phyloP scores from a whole-genome alignment of 2,888 invertebrate species.

The Odiellus spinosus region DNA sequence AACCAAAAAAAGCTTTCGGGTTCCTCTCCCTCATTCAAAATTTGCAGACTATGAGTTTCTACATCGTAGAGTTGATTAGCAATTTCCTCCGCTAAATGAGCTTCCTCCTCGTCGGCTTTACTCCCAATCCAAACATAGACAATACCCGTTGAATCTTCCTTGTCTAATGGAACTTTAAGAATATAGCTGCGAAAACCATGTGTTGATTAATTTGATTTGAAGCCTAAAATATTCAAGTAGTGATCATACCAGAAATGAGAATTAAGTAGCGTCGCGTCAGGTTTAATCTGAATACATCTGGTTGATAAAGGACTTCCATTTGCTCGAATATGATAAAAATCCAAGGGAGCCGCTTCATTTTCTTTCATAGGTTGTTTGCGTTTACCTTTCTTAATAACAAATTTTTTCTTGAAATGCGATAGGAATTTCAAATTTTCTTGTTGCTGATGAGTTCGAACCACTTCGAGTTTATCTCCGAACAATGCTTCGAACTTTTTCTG shows the following conservation, averaged over 20 bases:
- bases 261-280: conserved; percentile 69
- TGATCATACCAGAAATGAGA: conserved; percentile 71
- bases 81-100: conserved; percentile 70
- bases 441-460: conserved; percentile 85
- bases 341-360: conserved; percentile 39
- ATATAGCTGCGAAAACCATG: conserved; percentile 51
- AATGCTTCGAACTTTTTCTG: conserved; percentile 78
- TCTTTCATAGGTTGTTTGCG: conserved; percentile 35
- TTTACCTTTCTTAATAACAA: conserved; percentile 79
- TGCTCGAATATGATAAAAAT: conserved; percentile 86
- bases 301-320: conserved; percentile 91
- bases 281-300: conserved; percentile 51
- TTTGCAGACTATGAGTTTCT: conserved; percentile 44
- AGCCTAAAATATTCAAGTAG: not conserved
- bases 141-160: conserved; percentile 66
- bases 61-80: conserved; percentile 85
- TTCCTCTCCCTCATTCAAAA: conserved; percentile 82
- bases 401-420: conserved; percentile 87
- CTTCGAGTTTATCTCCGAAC: conserved; percentile 80
- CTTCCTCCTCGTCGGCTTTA: conserved; percentile 67
- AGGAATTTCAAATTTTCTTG: conserved; percentile 97
- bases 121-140: conserved; percentile 92
- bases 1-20: conserved; percentile 99
- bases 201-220: not conserved
- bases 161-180: conserved; percentile 70